Evolutionary conservation across 2,888 invertebrate genomes (phyloP).

Genomic region (Choreutis nemorana): DNA sequence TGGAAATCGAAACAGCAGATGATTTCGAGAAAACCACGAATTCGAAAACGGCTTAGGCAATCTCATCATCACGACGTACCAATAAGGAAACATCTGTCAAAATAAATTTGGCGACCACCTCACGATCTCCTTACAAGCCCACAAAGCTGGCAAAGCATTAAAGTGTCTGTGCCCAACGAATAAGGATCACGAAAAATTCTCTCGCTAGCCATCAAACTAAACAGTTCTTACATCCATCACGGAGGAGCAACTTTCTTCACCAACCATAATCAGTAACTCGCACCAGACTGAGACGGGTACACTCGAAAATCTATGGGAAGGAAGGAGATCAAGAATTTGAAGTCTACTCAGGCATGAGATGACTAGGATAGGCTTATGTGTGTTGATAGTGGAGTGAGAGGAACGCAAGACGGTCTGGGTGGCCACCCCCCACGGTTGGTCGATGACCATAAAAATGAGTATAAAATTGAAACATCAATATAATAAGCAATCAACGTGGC

Average conservation of each 20-base stretch:
- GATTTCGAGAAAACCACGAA: constrained; percentile 13
- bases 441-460: constrained; percentile 67
- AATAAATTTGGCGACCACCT: constrained; percentile 17
- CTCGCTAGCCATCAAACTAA: background rate
- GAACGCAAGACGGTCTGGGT: constrained; percentile 42
- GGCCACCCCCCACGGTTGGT: constrained; percentile 67
- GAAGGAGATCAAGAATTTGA: constrained; percentile 30
- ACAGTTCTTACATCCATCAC: constrained; percentile 16
- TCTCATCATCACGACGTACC: background rate
- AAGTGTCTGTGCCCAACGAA: constrained; percentile 3
- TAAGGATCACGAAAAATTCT: constrained; percentile 5
- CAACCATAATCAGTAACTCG: constrained; percentile 37
- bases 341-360: constrained; percentile 30
- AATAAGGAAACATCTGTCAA: constrained; percentile 32
- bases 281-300: constrained; percentile 15
- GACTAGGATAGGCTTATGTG: constrained; percentile 35
- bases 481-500: constrained; percentile 63
- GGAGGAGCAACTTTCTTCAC: constrained; percentile 49
- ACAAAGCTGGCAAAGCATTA: constrained; percentile 12
- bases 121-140: constrained; percentile 10
- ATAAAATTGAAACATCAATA: constrained; percentile 68
- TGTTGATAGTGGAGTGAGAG: constrained; percentile 21
- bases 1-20: constrained; percentile 1
- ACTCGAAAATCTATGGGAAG: constrained; percentile 10
- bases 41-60: constrained; percentile 11